Evolutionary conservation across 2,113 vertebrate genomes (phyloP).

Genomic region (Chaenogobius annularis): DNA sequence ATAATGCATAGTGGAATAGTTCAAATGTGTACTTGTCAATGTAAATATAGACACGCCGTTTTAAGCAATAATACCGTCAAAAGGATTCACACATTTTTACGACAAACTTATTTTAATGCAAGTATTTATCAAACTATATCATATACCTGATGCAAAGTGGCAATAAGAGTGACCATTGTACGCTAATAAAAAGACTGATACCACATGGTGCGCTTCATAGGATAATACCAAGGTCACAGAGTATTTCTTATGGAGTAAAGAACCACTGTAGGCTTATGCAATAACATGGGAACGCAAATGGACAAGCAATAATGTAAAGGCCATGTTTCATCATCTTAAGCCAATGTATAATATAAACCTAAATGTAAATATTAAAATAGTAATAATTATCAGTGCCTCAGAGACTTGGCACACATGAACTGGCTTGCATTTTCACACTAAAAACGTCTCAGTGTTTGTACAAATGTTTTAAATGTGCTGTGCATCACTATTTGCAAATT

Average conservation of each 20-base stretch:
- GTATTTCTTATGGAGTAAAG: slow-evolving; percentile 16
- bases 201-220: slow-evolving; percentile 16
- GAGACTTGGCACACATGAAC: slow-evolving; percentile 41
- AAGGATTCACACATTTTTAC: not conserved
- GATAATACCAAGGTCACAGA: slow-evolving; percentile 15
- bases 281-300: not conserved
- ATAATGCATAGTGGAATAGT: not conserved
- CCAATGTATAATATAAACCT: slow-evolving; percentile 8
- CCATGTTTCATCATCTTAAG: slow-evolving; percentile 1
- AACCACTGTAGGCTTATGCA: slow-evolving; percentile 12
- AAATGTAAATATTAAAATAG: slow-evolving; percentile 60
- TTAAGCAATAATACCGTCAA: not conserved
- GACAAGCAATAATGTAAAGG: not conserved
- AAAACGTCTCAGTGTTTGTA: slow-evolving; percentile 52
- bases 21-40: not conserved
- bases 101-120: not conserved
- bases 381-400: slow-evolving; percentile 41
- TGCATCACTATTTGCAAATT: slow-evolving; percentile 24
- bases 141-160: not conserved
- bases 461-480: slow-evolving; percentile 37
- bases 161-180: slow-evolving; percentile 8
- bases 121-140: not conserved
- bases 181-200: slow-evolving; percentile 15
- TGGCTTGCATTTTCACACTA: slow-evolving; percentile 37
- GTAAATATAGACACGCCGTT: not conserved